phyloP scores from a whole-genome alignment of 1,140 invertebrate genomes.

The Drosophila melanogaster region DNA sequence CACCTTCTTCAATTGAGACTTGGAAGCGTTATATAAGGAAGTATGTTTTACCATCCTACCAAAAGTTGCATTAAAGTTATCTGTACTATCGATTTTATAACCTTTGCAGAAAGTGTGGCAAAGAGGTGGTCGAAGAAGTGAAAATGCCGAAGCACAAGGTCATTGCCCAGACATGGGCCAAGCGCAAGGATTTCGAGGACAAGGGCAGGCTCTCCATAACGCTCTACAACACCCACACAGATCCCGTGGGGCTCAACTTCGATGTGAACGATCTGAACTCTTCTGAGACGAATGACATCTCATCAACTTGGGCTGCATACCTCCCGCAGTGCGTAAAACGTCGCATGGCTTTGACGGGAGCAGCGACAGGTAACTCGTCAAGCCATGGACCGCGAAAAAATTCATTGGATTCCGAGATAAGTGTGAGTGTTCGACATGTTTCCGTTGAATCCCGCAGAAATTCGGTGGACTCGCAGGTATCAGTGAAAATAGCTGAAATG shows the following conservation, averaged over 20 bases:
- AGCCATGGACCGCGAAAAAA: constrained; percentile 86
- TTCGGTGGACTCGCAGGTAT: constrained; percentile 92
- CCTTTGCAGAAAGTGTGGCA: constrained; percentile 87
- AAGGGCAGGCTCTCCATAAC: constrained; percentile 94
- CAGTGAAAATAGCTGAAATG: constrained; percentile 92
- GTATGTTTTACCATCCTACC: constrained; percentile 85
- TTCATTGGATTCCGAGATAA: constrained; percentile 92
- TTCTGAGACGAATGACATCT: constrained; percentile 89
- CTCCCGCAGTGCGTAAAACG: constrained; percentile 93
- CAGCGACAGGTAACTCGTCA: constrained; percentile 87
- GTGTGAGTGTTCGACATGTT: constrained; percentile 90
- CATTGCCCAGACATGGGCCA: constrained; percentile 95
- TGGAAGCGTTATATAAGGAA: constrained; percentile 94
- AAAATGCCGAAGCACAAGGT: constrained; percentile 95
- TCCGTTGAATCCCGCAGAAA: constrained; percentile 93
- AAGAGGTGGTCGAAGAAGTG: constrained; percentile 89
- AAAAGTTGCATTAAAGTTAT: not conserved
- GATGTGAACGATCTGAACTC: constrained; percentile 90
- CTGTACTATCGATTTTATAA: not conserved
- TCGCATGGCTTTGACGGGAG: constrained; percentile 90
- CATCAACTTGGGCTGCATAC: constrained; percentile 94
- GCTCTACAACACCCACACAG: constrained; percentile 93
- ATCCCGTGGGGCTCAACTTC: constrained; percentile 95
- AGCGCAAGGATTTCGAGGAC: constrained; percentile 93
- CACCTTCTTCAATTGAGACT: constrained; percentile 90